A percentile compares a stretch with the other conserved stretches of the same genome.
Evolutionary conservation across 2,888 invertebrate genomes (phyloP).

Genomic region (Dioctria linearis): DNA sequence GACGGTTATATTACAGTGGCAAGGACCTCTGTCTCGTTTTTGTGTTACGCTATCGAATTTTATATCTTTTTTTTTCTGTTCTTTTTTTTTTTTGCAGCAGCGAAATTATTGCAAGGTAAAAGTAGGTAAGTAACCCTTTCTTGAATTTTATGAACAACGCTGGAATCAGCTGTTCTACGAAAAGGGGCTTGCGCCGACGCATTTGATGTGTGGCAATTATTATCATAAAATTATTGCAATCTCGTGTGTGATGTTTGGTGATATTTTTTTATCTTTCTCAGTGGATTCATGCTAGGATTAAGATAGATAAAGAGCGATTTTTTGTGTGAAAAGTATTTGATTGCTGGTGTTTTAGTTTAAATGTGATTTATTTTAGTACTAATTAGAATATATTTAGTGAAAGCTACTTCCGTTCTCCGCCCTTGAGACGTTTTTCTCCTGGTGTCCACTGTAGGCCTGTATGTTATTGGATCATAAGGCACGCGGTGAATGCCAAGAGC

Average conservation of each 20-base stretch:
- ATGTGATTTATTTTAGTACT: not conserved
- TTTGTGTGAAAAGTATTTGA: not conserved
- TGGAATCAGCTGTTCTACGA: constrained; percentile 45
- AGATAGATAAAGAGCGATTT: not conserved
- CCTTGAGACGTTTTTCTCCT: constrained; percentile 79
- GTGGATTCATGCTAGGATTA: not conserved
- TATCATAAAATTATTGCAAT: not conserved
- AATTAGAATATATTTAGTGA: too few species aligned
- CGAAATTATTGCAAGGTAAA: constrained; percentile 21
- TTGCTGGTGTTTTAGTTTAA: not conserved
- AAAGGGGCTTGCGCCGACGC: not conserved
- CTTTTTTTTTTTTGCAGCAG: not conserved
- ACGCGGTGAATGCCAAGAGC: constrained; percentile 99
- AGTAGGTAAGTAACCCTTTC: constrained; percentile 41
- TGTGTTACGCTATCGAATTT: not conserved
- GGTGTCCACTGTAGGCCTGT: constrained; percentile 97
- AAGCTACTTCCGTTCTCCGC: too few species aligned
- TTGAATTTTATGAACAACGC: not conserved
- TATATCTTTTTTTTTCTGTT: constrained; percentile 3
- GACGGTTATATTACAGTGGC: not conserved
- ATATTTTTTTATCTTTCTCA: not conserved
- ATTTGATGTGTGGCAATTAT: not conserved
- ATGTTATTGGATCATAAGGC: constrained; percentile 94
- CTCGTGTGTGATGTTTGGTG: not conserved
- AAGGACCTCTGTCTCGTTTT: not conserved